These are phyloP conservation scores for Polymixis flavicincta DNA, from an alignment of 2,888 invertebrate species.

Conservation along the genomic window DNA sequence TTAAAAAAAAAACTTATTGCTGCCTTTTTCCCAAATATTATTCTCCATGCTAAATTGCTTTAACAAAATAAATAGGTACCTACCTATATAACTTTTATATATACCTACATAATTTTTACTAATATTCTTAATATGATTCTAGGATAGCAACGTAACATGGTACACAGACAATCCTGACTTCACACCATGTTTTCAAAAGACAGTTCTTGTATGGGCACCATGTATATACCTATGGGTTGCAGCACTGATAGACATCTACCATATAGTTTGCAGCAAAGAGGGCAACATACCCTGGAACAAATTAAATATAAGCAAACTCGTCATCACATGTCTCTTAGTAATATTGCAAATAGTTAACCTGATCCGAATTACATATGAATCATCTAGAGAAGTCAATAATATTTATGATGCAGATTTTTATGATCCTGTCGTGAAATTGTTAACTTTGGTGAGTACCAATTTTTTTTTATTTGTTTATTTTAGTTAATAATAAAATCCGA, in stretches of 20 bases:
- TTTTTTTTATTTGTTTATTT: neutral
- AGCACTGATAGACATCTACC: slow-evolving; percentile 93
- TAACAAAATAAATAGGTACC: too few species aligned
- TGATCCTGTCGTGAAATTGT: slow-evolving; percentile 91
- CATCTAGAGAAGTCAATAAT: slow-evolving; percentile 82
- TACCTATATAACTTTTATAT: too few species aligned
- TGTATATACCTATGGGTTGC: slow-evolving; percentile 95
- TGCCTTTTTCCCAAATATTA: neutral
- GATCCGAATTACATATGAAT: slow-evolving; percentile 89
- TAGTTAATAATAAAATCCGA: too few species aligned
- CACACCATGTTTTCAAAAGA: slow-evolving; percentile 97
- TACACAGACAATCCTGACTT: slow-evolving; percentile 95
- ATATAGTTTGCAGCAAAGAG: slow-evolving; percentile 93
- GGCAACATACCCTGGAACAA: slow-evolving; percentile 94
- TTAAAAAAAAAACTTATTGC: too few species aligned
- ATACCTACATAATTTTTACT: too few species aligned
- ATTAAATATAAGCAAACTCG: slow-evolving; percentile 92
- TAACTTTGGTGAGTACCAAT: slow-evolving; percentile 94
- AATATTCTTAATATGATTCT: slow-evolving; percentile 71
- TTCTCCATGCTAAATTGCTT: neutral
- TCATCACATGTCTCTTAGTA: slow-evolving; percentile 91
- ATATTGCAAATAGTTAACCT: slow-evolving; percentile 92
- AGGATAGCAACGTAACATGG: slow-evolving; percentile 95
- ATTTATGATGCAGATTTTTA: slow-evolving; percentile 88
- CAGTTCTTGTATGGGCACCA: slow-evolving; percentile 96